Conservation (phyloP, 2,888 invertebrate species). For the Orthosia cruda region DNA sequence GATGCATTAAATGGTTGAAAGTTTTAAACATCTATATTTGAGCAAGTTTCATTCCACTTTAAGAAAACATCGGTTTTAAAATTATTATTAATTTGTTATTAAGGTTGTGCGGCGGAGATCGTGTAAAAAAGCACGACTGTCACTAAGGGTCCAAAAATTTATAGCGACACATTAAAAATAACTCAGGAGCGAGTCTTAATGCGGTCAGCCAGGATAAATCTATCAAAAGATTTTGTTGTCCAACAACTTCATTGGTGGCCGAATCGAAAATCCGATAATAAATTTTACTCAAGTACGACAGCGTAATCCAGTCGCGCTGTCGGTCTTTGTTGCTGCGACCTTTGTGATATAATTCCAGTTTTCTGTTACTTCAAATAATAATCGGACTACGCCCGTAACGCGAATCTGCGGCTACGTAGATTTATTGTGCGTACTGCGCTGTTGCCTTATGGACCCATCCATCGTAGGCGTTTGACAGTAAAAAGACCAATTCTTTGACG, state of each 20-base stretch:
- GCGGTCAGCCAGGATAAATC: conserved; percentile 91
- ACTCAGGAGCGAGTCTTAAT: conserved; percentile 88
- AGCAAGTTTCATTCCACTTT: conserved; percentile 42
- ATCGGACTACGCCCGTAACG: conserved; percentile 84
- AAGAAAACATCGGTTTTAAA: conserved; percentile 57
- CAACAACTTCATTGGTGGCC: conserved; percentile 92
- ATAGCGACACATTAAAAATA: conserved; percentile 89
- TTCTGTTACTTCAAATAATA: conserved; percentile 90
- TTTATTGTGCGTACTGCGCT: conserved; percentile 74
- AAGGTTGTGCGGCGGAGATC: conserved; percentile 65
- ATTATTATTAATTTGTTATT: conserved; percentile 68
- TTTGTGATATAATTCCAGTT: conserved; percentile 89
- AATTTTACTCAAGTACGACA: conserved; percentile 92
- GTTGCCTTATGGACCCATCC: conserved; percentile 50
- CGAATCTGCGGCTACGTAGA: conserved; percentile 80
- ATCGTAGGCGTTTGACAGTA: conserved; percentile 38
- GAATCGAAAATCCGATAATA: conserved; percentile 92
- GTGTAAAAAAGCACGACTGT: conserved; percentile 77
- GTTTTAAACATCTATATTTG: conserved; percentile 16
- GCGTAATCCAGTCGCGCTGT: conserved; percentile 91
- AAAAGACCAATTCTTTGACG: conserved; percentile 20
- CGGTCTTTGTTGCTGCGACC: conserved; percentile 90
- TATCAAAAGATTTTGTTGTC: conserved; percentile 92
- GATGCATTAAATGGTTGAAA: conserved; percentile 69
- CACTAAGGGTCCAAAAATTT: conserved; percentile 85